Percentiles rank a stretch among this genome's conserved stretches.
Conservation (phyloP, 2,113 vertebrate genomes). For the Acinonyx jubatus region DNA sequence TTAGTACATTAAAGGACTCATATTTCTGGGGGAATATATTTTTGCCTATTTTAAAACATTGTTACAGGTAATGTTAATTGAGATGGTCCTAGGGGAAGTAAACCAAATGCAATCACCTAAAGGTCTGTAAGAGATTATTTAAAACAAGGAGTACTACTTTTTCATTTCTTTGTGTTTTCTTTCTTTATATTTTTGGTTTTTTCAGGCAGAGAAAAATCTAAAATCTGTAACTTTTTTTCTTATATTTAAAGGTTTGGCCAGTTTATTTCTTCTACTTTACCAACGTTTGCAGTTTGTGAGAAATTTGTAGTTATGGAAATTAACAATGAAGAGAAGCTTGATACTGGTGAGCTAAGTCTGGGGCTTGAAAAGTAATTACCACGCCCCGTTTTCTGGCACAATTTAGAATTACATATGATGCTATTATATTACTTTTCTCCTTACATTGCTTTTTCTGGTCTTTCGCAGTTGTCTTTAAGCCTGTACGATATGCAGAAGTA, state of each 20-base stretch:
- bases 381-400: neutral
- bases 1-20: neutral
- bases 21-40: neutral
- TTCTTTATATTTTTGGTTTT: neutral
- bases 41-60: neutral
- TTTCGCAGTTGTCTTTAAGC: neutral
- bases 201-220: slow-evolving; percentile 24
- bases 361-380: neutral
- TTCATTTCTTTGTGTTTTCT: neutral
- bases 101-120: neutral
- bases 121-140: neutral
- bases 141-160: neutral
- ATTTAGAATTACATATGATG: neutral
- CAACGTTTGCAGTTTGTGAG: slow-evolving; percentile 97
- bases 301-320: slow-evolving; percentile 99
- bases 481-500: neutral
- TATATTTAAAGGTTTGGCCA: slow-evolving; percentile 92
- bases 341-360: slow-evolving; percentile 88
- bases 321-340: slow-evolving; percentile 95
- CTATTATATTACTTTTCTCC: neutral
- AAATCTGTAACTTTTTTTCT: slow-evolving; percentile 43
- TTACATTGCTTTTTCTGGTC: neutral
- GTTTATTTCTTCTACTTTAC: slow-evolving; percentile 97
- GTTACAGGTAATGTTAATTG: neutral
- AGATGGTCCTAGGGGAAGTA: neutral